Evolutionary conservation across 1,140 invertebrate genomes (phyloP), one percentile per base, ranked within the genome.

Genomic region (Drosophila triauraria): DNA sequence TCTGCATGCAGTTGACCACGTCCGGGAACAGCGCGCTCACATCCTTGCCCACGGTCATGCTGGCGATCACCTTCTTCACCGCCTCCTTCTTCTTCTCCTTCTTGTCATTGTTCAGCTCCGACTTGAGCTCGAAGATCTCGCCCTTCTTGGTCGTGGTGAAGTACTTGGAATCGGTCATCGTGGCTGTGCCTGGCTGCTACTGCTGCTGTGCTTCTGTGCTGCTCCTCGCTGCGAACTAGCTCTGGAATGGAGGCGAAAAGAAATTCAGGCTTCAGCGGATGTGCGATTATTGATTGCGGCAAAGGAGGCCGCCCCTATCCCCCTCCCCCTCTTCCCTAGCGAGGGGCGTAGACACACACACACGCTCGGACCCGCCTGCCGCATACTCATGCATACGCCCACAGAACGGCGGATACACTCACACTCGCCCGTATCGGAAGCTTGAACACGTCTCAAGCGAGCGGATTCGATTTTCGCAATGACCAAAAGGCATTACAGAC

Each of bases 1-100:
- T 99, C 94, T 99, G 99, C 99, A 99, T 99, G 93, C 99, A 99
- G 93, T 99, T 99, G 27, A 99, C 98, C 32, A 99, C 99, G 94
- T 99, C 99, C 8, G 99, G 98, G 93, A 99, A 99, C 2, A 99
- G 94, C 10, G 98, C 98, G 4, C 97, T 98, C 0, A 98, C 97
- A 95, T 98, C 97, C 94, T 98, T 98, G 42, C 99, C 99, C 63
- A 99, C 99, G 27, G 99, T 99, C 99, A 99, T 99, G 75, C 98
- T 99, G 64, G 99, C 99, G 93, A 99, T 99, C 1, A 99, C 99
- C 95, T 99, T 99, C 93, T 99, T 99, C 0, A 99, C 99, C 74
- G 99, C 99, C 94, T 99, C 99, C 93, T 99, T 97, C 93, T 99
- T 99, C 94, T 99, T 99, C 91, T 99, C 99, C 93, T 99, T 99